phyloP scores from a whole-genome alignment of 2,113 vertebrate genomes.

The Oryzias melastigma region DNA sequence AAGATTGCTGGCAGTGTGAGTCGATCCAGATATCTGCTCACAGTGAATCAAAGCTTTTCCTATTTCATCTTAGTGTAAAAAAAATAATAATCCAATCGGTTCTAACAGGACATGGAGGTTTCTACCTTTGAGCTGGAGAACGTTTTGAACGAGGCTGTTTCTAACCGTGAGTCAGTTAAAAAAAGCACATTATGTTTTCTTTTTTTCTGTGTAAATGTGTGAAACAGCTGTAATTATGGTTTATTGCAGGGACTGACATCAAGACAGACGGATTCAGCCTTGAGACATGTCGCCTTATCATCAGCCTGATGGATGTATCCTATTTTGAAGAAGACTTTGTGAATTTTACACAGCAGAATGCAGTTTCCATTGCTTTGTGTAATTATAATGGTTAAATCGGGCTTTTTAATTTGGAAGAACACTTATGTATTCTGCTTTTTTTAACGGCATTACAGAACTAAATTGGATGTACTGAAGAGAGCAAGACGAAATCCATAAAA shows the following conservation, averaged over 20 bases:
- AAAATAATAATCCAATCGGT: constrained; percentile 2
- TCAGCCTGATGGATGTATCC: constrained; percentile 94
- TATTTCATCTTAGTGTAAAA: neutral
- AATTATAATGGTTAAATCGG: no score
- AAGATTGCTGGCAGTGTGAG: constrained; percentile 54
- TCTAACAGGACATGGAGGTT: constrained; percentile 81
- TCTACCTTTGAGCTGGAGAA: constrained; percentile 73
- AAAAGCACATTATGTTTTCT: neutral
- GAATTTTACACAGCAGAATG: no score
- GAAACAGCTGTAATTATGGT: neutral
- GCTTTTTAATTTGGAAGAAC: no score
- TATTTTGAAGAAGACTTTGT: constrained; percentile 30
- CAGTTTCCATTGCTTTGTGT: no score
- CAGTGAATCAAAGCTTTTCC: neutral
- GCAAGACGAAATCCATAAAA: no score
- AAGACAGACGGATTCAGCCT: constrained; percentile 90
- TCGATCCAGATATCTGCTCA: neutral
- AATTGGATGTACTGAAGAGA: no score
- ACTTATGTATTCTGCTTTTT: no score
- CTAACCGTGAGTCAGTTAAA: constrained; percentile 74
- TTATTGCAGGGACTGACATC: constrained; percentile 83
- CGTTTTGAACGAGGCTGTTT: constrained; percentile 78
- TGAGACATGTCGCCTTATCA: constrained; percentile 86
- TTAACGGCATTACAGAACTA: no score
- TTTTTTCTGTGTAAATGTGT: neutral